These are phyloP conservation scores for Tipula lateralis DNA, from an alignment of 2,888 invertebrate genomes.

Conservation along the genomic window DNA sequence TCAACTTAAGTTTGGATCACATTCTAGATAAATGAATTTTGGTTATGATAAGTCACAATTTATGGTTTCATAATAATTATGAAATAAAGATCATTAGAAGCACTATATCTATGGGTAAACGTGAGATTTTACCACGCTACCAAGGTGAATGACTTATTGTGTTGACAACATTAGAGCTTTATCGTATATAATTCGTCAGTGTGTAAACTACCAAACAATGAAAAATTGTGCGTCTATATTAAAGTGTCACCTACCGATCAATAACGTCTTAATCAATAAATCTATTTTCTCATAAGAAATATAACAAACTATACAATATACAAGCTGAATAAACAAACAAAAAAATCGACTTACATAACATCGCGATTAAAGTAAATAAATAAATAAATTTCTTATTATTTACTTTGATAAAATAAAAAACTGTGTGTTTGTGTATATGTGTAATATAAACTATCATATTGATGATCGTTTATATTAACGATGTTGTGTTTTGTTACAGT, in stretches of 20 bases:
- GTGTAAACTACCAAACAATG: neutral
- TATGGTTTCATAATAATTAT: too few species aligned
- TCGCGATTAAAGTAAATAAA: neutral
- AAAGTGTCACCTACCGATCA: neutral
- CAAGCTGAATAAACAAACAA: neutral
- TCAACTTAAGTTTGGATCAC: too few species aligned
- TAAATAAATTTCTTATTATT: neutral
- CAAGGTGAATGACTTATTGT: too few species aligned
- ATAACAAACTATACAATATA: neutral
- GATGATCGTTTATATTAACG: too few species aligned
- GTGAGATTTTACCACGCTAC: too few species aligned
- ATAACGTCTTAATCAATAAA: neutral
- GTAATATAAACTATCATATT: neutral
- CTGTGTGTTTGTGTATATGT: neutral
- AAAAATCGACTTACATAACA: neutral
- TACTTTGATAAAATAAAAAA: conserved; percentile 4
- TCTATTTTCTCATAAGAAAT: neutral
- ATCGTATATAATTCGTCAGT: neutral
- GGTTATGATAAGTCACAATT: too few species aligned
- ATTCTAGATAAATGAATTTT: too few species aligned
- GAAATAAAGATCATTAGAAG: too few species aligned
- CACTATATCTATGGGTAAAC: too few species aligned
- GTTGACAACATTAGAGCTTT: neutral
- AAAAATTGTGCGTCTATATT: neutral
- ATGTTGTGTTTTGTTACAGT: neutral